A percentile compares a stretch with the other conserved stretches of the same genome.
phyloP scores from a whole-genome alignment of 2,797 vertebrate genomes.

The Lacerta agilis region DNA sequence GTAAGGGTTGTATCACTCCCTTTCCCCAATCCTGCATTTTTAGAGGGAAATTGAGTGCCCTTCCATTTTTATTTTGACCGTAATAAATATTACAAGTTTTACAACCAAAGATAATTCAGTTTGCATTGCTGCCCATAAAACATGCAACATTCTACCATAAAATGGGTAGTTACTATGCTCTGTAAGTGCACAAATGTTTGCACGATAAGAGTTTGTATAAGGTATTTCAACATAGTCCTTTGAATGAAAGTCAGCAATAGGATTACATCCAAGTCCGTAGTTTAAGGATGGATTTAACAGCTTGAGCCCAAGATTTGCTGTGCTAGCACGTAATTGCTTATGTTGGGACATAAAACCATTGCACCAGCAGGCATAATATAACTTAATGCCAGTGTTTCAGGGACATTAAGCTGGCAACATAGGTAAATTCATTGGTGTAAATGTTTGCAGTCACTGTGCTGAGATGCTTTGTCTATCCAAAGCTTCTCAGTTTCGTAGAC shows the following conservation, averaged over 20 bases:
- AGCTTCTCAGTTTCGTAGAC: slow-evolving; percentile 5
- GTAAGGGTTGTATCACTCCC: background rate
- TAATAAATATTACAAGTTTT: background rate
- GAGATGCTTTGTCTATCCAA: slow-evolving; percentile 8
- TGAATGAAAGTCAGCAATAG: background rate
- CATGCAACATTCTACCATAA: background rate
- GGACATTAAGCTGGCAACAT: background rate
- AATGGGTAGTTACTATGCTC: background rate
- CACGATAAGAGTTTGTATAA: background rate
- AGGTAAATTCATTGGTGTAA: background rate
- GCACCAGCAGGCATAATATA: background rate
- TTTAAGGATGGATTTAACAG: background rate
- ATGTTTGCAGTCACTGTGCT: background rate
- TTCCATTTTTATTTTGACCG: background rate
- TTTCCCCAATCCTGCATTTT: background rate
- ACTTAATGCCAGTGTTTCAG: rapidly evolving
- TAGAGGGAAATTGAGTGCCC: background rate
- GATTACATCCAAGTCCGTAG: background rate
- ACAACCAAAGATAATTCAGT: background rate
- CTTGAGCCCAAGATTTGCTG: background rate
- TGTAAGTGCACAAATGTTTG: background rate
- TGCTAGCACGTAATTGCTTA: background rate
- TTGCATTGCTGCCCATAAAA: background rate
- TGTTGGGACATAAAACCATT: background rate
- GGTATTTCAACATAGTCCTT: background rate